These are phyloP conservation scores for Benthosema pterotum DNA, from an alignment of 2,797 vertebrate species.

Conservation along the genomic window DNA sequence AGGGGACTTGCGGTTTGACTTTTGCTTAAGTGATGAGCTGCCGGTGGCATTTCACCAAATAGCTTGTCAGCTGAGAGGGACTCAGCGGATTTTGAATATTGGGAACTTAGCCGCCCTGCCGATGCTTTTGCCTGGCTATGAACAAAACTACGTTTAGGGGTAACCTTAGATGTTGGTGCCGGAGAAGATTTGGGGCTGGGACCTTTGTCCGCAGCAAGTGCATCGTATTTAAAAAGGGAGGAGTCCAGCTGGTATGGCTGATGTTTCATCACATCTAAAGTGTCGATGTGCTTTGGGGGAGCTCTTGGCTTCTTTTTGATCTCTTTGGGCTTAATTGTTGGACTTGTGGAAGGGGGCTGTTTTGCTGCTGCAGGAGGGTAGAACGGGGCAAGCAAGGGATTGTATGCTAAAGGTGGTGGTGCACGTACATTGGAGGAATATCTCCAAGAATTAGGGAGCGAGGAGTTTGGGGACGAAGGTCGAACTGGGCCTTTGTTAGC, in stretches of 20 bases:
- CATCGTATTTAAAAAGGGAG: conserved; percentile 91
- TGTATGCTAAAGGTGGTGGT: conserved; percentile 92
- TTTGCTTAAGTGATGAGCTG: conserved; percentile 49
- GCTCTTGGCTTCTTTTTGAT: conserved; percentile 83
- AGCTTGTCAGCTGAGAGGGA: conserved; percentile 76
- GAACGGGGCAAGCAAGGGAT: conserved; percentile 90
- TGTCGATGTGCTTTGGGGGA: conserved; percentile 85
- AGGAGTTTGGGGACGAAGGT: conserved; percentile 86
- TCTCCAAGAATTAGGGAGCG: conserved; percentile 92
- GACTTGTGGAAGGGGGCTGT: conserved; percentile 74
- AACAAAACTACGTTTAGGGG: conserved; percentile 50
- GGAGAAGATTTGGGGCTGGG: conserved; percentile 64
- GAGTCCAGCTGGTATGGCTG: conserved; percentile 93
- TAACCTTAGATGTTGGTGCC: conserved; percentile 59
- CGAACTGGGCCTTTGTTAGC: conserved; percentile 76
- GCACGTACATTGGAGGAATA: conserved; percentile 93
- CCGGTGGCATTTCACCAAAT: conserved; percentile 68
- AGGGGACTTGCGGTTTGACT: conserved; percentile 61
- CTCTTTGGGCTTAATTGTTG: conserved; percentile 69
- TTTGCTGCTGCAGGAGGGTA: conserved; percentile 88
- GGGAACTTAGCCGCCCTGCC: conserved; percentile 74
- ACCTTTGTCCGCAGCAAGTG: conserved; percentile 77
- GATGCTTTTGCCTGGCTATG: conserved; percentile 53
- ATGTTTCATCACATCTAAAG: conserved; percentile 97
- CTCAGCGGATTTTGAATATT: conserved; percentile 71